Percentiles rank a stretch among this genome's conserved stretches.
phyloP scores from a whole-genome alignment of 2,888 invertebrate genomes.

The Sesia bembeciformis region DNA sequence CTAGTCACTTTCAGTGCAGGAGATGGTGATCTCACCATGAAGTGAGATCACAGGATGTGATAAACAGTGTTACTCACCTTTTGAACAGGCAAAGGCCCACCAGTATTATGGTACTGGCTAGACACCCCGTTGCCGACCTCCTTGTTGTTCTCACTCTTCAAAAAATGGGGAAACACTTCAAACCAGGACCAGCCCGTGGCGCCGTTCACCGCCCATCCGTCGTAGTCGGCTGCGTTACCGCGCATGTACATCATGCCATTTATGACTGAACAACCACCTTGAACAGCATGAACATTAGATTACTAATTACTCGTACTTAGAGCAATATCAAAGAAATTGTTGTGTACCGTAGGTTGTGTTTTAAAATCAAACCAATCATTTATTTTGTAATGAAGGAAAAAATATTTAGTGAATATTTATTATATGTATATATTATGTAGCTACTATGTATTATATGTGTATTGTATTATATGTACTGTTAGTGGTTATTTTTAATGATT shows the following conservation, averaged over 20 bases:
- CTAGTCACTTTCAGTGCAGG: neutral
- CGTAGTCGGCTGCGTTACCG: constrained; percentile 83
- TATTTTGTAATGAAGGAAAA: too few species aligned
- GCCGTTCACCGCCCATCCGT: constrained; percentile 82
- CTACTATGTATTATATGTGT: too few species aligned
- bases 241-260: constrained; percentile 92
- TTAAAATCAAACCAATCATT: too few species aligned
- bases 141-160: constrained; percentile 78
- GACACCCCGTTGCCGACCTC: constrained; percentile 76
- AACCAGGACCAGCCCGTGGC: constrained; percentile 85
- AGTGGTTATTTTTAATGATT: too few species aligned
- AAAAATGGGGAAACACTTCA: constrained; percentile 84
- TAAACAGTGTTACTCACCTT: constrained; percentile 26
- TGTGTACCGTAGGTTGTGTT: too few species aligned
- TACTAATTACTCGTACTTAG: too few species aligned
- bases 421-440: too few species aligned
- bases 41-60: neutral
- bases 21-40: neutral
- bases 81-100: constrained; percentile 77
- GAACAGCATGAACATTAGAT: constrained; percentile 1
- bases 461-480: too few species aligned
- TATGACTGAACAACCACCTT: constrained; percentile 81
- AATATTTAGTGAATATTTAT: too few species aligned
- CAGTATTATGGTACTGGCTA: constrained; percentile 72
- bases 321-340: too few species aligned